Conservation (phyloP, 2,888 invertebrate species). For the Melipona bicolor region DNA sequence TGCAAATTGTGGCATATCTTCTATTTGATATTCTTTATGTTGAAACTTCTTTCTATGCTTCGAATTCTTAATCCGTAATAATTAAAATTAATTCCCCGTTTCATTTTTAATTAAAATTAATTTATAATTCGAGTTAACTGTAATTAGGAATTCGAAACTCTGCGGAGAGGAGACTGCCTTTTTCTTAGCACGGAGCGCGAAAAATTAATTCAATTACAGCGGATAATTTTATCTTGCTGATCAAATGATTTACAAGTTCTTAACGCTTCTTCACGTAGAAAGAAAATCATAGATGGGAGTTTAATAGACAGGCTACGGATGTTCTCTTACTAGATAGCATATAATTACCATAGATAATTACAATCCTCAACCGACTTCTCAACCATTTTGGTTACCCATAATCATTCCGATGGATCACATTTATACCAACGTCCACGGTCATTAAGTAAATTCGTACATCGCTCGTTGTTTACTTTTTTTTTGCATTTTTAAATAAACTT, state of each 20-base stretch:
- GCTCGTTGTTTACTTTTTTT: neutral
- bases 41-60: too few relatives aligned
- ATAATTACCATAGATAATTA: neutral
- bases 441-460: neutral
- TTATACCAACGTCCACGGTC: neutral
- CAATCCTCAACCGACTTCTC: neutral
- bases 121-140: too few relatives aligned
- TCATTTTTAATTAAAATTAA: too few relatives aligned
- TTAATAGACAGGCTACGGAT: neutral
- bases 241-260: neutral
- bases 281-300: neutral
- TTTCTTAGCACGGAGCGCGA: neutral
- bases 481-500: neutral
- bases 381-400: neutral
- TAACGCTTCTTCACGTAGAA: neutral
- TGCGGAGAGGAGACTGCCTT: neutral
- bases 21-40: too few relatives aligned
- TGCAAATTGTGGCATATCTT: too few relatives aligned
- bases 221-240: neutral
- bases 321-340: neutral
- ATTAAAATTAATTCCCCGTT: too few relatives aligned
- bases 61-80: too few relatives aligned
- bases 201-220: neutral
- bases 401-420: conserved; percentile 1
- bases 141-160: neutral